Base-by-base conservation (phyloP, 2,888 invertebrate genomes). In the Morpho deidamia region DNA sequence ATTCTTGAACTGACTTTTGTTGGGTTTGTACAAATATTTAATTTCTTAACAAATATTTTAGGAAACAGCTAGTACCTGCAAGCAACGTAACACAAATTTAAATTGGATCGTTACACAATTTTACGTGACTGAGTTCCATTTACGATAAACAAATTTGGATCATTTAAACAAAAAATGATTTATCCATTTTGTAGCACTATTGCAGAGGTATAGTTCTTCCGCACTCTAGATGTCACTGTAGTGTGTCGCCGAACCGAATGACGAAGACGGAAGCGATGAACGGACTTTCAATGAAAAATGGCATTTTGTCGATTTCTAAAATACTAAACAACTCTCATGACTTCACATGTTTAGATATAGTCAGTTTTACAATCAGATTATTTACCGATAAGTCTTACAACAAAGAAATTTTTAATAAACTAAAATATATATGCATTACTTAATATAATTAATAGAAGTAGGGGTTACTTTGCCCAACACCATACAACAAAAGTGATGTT, bases 171-270 rank as follows among this genome's bases (percentile, higher is more conserved):
- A 48, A 48, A 48, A 40, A 33, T 40, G 11, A 5, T 8, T 38
- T n/a, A 38, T 47, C 47, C 1, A 32, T 33, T 40, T 33, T 11
- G 41, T 11, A 40, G 40, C 40, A 40, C 40, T 34, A 41, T 41
- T 49, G 49, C 49, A 49, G 49, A 35, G 35, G 49, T 49, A 49
- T 49, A 37, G 35, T 49, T 49, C 49, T 49, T 49, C 42, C 34
- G 42, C 48, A 32, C 33, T 10, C 10, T 12, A 12, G 14, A 35
- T 33, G 42, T 42, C 49, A 11, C 49, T 40, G 33, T 40, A n/a
- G 34, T 1, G 12, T 8, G 33, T 42, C 11, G 48, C 14, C 14
- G 33, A 40, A 34, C 23, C 23, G 41, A 11, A 7, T 37, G 35
- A 35, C 49, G 42, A 34, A 11, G 40, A 41, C 48, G 40, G 48